Percentiles rank a stretch among this genome's conserved stretches.
These are phyloP conservation scores for Drosophila malerkotliana DNA, from an alignment of 1,140 invertebrate genomes.

Conservation along the genomic window DNA sequence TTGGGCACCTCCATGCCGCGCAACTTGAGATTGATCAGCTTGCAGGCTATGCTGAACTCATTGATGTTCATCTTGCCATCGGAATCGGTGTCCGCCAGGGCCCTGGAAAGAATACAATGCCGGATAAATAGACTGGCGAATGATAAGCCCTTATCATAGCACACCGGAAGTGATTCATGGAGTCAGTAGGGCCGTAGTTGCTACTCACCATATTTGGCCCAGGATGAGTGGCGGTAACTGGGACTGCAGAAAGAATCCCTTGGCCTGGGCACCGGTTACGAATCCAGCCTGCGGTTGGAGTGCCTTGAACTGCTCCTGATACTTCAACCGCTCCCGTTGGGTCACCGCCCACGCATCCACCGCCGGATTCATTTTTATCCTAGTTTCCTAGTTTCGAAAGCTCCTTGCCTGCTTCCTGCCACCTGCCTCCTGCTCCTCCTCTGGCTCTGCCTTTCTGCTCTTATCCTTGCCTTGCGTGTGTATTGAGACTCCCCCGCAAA, in stretches of 20 bases:
- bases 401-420: slow-evolving; percentile 9
- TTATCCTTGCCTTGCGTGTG: slow-evolving; percentile 47
- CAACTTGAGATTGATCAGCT: slow-evolving; percentile 97
- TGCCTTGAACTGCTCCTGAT: slow-evolving; percentile 95
- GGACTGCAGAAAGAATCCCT: slow-evolving; percentile 96
- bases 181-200: background rate
- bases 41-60: slow-evolving; percentile 99
- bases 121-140: slow-evolving; percentile 14
- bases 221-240: slow-evolving; percentile 94
- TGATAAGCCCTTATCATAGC: slow-evolving; percentile 31
- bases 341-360: slow-evolving; percentile 95
- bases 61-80: slow-evolving; percentile 98
- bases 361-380: slow-evolving; percentile 80
- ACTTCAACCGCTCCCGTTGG: slow-evolving; percentile 93
- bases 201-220: slow-evolving; percentile 95
- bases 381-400: slow-evolving; percentile 31
- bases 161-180: slow-evolving; percentile 84
- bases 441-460: background rate
- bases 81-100: slow-evolving; percentile 96
- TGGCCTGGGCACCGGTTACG: slow-evolving; percentile 97
- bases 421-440: slow-evolving; percentile 10
- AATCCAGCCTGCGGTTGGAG: slow-evolving; percentile 94
- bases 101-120: slow-evolving; percentile 86
- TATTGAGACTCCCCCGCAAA: slow-evolving; percentile 51
- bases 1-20: slow-evolving; percentile 96